phyloP scores from a whole-genome alignment of 2,888 invertebrate genomes.

The Prosopocoilus inquinatus region DNA sequence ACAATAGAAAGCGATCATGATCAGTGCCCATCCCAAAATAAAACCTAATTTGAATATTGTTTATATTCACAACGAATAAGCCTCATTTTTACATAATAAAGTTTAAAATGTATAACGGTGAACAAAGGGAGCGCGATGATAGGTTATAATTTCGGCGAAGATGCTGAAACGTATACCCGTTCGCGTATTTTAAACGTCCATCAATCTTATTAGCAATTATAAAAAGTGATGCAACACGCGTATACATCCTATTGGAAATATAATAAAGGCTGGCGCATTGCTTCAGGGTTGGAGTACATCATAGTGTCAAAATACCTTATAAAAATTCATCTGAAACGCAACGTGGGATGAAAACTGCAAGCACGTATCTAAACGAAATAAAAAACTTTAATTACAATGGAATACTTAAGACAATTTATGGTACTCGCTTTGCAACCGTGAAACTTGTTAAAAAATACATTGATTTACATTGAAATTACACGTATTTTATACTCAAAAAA shows the following conservation, averaged over 20 bases:
- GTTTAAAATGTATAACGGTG: background rate
- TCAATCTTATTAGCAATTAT: conserved; percentile 23
- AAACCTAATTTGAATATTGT: conserved; percentile 14
- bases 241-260: conserved; percentile 12
- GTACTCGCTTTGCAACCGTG: background rate
- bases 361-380: conserved; percentile 9
- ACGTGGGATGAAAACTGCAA: conserved; percentile 13
- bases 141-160: conserved; percentile 16
- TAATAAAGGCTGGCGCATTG: conserved; percentile 26
- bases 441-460: too few relatives aligned
- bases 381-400: conserved; percentile 13
- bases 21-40: background rate
- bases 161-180: conserved; percentile 10
- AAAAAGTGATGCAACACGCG: conserved; percentile 9
- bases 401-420: conserved; percentile 17
- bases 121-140: conserved; percentile 10
- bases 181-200: conserved; percentile 17
- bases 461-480: too few relatives aligned
- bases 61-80: conserved; percentile 8
- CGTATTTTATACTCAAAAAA: too few relatives aligned
- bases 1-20: conserved; percentile 9
- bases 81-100: background rate
- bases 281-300: conserved; percentile 24
- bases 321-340: conserved; percentile 24
- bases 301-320: conserved; percentile 24